Conservation (phyloP, 2,888 invertebrate species). For the Epiblema foenella region DNA sequence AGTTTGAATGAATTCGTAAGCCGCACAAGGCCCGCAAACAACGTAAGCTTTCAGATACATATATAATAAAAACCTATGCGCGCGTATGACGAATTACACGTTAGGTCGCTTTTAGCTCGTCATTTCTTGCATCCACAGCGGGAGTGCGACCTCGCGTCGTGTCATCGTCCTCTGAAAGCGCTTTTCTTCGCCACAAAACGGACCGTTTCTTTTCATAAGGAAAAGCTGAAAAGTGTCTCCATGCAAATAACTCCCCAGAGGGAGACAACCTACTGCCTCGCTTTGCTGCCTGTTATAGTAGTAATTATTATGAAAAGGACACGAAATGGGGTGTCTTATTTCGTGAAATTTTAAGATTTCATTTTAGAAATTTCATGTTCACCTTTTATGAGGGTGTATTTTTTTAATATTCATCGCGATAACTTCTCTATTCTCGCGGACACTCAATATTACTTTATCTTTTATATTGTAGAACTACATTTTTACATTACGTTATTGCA, state of each 20-base stretch:
- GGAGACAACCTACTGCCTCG: slow-evolving; percentile 82
- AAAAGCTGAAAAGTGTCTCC: slow-evolving; percentile 85
- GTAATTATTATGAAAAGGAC: slow-evolving; percentile 74
- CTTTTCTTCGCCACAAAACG: slow-evolving; percentile 84
- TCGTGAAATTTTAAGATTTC: slow-evolving; percentile 53
- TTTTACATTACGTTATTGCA: background rate
- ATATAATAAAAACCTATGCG: slow-evolving; percentile 49
- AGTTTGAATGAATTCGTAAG: slow-evolving; percentile 62
- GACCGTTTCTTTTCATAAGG: slow-evolving; percentile 84
- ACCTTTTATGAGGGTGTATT: slow-evolving; percentile 5
- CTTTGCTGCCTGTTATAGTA: slow-evolving; percentile 71
- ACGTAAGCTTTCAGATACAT: slow-evolving; percentile 48
- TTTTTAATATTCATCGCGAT: slow-evolving; percentile 15
- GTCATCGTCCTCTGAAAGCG: slow-evolving; percentile 85
- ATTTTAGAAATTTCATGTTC: slow-evolving; percentile 38
- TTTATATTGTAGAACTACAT: background rate
- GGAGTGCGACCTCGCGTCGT: slow-evolving; percentile 83
- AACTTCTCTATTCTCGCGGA: background rate
- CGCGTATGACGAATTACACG: slow-evolving; percentile 79
- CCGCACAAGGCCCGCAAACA: slow-evolving; percentile 54
- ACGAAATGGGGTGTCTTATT: slow-evolving; percentile 60
- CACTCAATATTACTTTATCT: background rate
- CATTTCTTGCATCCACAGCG: slow-evolving; percentile 78
- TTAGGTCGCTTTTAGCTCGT: slow-evolving; percentile 78
- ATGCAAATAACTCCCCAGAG: slow-evolving; percentile 84